Evolutionary conservation across 1,140 invertebrate species (phyloP).

Genomic region (Belonocnema kinseyi): DNA sequence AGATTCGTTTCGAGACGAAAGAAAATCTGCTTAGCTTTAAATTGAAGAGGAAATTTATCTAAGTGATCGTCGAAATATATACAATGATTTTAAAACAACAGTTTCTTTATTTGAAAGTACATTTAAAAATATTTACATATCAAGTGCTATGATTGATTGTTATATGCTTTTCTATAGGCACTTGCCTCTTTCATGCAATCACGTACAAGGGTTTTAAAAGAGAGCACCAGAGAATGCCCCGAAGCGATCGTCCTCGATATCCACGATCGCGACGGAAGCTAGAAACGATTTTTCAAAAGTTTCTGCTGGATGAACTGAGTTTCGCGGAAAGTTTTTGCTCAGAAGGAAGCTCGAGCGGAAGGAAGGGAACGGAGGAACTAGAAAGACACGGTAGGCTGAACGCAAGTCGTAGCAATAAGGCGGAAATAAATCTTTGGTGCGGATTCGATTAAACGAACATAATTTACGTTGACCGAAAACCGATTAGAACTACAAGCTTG

Average conservation of each 20-base stretch:
- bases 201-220: constrained; percentile 22
- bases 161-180: constrained; percentile 16
- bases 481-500: constrained; percentile 10
- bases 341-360: constrained; percentile 2
- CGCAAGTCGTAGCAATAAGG: constrained; percentile 29
- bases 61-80: too few species aligned
- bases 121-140: constrained; percentile 22
- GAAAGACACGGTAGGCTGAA: constrained; percentile 29
- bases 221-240: constrained; percentile 23
- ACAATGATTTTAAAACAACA: too few species aligned
- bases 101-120: neutral
- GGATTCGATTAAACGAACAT: constrained; percentile 29
- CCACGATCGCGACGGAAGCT: constrained; percentile 36
- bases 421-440: constrained; percentile 22
- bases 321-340: constrained; percentile 14
- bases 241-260: constrained; percentile 34
- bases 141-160: constrained; percentile 10
- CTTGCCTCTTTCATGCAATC: constrained; percentile 11
- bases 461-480: constrained; percentile 22
- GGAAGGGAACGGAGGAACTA: constrained; percentile 1
- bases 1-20: too few species aligned
- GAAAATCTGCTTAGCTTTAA: too few species aligned
- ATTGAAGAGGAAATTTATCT: too few species aligned
- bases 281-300: constrained; percentile 23
- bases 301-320: constrained; percentile 12